phyloP scores from a whole-genome alignment of 2,113 vertebrate genomes.

The Labeo catla region DNA sequence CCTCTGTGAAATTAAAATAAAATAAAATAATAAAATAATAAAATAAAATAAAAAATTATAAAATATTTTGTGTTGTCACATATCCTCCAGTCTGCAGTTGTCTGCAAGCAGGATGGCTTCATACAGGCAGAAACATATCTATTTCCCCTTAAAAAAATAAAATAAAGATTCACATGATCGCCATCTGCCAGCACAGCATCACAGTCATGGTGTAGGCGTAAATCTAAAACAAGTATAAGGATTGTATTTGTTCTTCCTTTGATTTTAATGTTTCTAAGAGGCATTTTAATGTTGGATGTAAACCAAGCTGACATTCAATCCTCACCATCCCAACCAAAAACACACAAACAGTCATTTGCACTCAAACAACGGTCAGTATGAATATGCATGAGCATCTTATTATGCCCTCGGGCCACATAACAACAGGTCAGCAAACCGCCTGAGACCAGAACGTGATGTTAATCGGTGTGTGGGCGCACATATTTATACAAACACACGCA shows the following conservation, averaged over 20 bases:
- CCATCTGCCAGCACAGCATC: conserved; percentile 39
- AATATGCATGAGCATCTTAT: conserved; percentile 45
- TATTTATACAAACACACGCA: not conserved
- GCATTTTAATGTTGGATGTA: conserved; percentile 28
- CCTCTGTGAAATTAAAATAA: too few species aligned
- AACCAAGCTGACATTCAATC: conserved; percentile 6
- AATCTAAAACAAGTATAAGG: conserved; percentile 46
- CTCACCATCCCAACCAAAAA: not conserved
- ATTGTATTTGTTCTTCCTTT: conserved; percentile 27
- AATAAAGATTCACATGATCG: conserved; percentile 9
- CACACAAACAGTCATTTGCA: conserved; percentile 23
- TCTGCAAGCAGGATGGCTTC: not conserved
- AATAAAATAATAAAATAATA: not conserved
- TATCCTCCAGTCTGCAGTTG: not conserved
- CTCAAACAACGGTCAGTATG: conserved; percentile 21
- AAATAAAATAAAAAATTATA: not conserved
- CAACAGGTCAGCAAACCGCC: conserved; percentile 3
- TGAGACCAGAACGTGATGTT: conserved; percentile 31
- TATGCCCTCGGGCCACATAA: conserved; percentile 24
- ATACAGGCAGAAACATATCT: conserved; percentile 21
- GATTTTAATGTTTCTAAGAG: conserved; percentile 16
- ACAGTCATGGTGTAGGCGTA: conserved; percentile 44
- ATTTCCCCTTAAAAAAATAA: conserved; percentile 27
- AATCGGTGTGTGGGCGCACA: conserved; percentile 13
- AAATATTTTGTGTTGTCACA: not conserved